These are phyloP conservation scores for Heliconius aoede DNA, from an alignment of 2,888 invertebrate species.

Conservation along the genomic window DNA sequence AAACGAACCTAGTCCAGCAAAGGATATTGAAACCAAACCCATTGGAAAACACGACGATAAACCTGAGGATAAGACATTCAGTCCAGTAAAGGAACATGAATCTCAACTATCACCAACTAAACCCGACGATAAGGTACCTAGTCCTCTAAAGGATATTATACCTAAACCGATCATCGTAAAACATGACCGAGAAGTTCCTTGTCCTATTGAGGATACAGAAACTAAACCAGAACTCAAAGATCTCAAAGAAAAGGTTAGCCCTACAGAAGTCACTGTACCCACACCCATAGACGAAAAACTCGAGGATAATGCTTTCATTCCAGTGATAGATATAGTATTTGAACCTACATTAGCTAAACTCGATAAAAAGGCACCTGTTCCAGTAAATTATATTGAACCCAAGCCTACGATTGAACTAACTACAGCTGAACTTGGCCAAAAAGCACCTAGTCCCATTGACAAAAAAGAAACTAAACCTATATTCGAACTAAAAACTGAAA, in stretches of 20 bases:
- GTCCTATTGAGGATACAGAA: neutral
- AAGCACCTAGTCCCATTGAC: neutral
- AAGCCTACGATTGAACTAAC: constrained; percentile 7
- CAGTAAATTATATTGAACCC: neutral
- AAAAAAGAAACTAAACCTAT: too few species aligned
- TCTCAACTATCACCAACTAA: neutral
- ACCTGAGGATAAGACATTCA: neutral
- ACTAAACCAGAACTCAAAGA: constrained; percentile 13
- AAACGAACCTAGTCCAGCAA: constrained; percentile 14
- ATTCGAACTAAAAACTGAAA: too few species aligned
- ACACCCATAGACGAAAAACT: neutral
- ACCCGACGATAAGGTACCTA: constrained; percentile 32
- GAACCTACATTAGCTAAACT: neutral
- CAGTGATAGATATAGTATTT: constrained; percentile 28
- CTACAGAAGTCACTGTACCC: neutral
- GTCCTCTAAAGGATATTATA: neutral
- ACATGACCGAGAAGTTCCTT: neutral
- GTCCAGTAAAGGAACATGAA: neutral
- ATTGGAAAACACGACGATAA: constrained; percentile 19
- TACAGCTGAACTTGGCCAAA: constrained; percentile 21
- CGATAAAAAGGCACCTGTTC: constrained; percentile 34
- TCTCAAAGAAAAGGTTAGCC: constrained; percentile 28
- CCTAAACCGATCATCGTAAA: neutral
- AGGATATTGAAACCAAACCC: neutral
- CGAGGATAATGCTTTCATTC: constrained; percentile 35